A percentile compares a stretch with the other conserved stretches of the same genome.
phyloP scores from a whole-genome alignment of 2,113 vertebrate species.

The Malurus melanocephalus region DNA sequence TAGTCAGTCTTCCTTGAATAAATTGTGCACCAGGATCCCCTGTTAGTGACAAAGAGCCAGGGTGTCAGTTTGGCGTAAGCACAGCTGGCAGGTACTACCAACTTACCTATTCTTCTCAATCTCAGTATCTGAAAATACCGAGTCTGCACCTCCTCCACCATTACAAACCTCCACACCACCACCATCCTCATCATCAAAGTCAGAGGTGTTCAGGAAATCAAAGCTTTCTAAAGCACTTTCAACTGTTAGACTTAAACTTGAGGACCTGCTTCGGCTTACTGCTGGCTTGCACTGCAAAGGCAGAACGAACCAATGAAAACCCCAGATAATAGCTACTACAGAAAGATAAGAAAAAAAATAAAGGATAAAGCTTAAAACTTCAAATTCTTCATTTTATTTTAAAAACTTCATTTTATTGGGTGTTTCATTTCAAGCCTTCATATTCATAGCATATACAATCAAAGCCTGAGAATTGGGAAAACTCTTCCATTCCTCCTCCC shows the following conservation, averaged over 20 bases:
- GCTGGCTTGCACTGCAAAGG: slow-evolving; percentile 88
- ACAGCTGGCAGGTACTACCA: neutral
- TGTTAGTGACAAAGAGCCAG: neutral
- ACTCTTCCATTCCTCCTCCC: neutral
- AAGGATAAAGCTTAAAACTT: slow-evolving; percentile 27
- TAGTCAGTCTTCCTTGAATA: slow-evolving; percentile 53
- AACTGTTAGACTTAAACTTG: slow-evolving; percentile 94
- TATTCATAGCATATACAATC: slow-evolving; percentile 43
- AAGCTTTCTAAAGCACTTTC: slow-evolving; percentile 98
- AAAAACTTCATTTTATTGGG: slow-evolving; percentile 54
- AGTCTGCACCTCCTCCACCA: slow-evolving; percentile 76
- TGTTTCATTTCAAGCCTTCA: slow-evolving; percentile 57
- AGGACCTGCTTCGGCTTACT: slow-evolving; percentile 88
- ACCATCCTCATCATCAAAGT: slow-evolving; percentile 94
- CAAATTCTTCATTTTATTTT: slow-evolving; percentile 47
- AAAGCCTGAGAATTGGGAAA: neutral
- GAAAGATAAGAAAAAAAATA: slow-evolving; percentile 1
- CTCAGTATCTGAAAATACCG: slow-evolving; percentile 87
- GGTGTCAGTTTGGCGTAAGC: neutral
- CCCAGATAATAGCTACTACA: slow-evolving; percentile 46
- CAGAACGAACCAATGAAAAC: slow-evolving; percentile 68
- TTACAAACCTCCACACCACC: slow-evolving; percentile 78
- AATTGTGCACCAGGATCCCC: slow-evolving; percentile 17
- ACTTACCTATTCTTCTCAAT: slow-evolving; percentile 87
- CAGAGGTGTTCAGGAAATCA: slow-evolving; percentile 98